A percentile compares a stretch with the other conserved stretches of the same genome.
Conservation (phyloP, 1,140 invertebrate species). For the Saccostrea echinata region DNA sequence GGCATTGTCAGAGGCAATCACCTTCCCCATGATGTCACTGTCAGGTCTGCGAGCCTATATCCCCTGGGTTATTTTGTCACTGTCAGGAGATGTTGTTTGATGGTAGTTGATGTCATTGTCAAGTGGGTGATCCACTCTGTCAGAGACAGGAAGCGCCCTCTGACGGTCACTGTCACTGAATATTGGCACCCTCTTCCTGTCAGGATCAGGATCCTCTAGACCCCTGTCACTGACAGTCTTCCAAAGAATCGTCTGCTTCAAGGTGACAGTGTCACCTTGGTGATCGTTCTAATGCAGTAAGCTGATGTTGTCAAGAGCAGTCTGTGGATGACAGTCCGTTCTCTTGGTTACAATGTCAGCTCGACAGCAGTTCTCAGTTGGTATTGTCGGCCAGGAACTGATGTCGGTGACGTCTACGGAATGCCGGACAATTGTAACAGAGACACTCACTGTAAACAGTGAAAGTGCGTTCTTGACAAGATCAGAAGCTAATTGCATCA, state of each 20-base stretch:
- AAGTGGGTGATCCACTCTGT: constrained; percentile 39
- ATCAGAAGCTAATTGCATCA: constrained; percentile 43
- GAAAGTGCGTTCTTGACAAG: constrained; percentile 50
- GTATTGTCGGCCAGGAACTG: constrained; percentile 29
- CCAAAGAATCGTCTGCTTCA: constrained; percentile 19
- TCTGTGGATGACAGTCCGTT: constrained; percentile 50
- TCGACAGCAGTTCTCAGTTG: constrained; percentile 45
- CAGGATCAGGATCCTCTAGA: constrained; percentile 51
- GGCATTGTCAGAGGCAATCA: constrained; percentile 45
- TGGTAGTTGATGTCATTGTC: constrained; percentile 46
- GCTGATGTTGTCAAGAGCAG: constrained; percentile 22
- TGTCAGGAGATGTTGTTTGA: constrained; percentile 51
- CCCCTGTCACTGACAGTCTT: constrained; percentile 44
- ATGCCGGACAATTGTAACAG: constrained; percentile 53
- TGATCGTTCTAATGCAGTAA: background rate
- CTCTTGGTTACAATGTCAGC: constrained; percentile 55
- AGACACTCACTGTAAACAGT: constrained; percentile 50
- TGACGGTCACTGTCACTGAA: constrained; percentile 50
- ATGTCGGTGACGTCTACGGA: constrained; percentile 35
- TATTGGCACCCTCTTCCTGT: background rate
- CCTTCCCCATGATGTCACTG: constrained; percentile 55
- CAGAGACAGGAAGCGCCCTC: constrained; percentile 51
- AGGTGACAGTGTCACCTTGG: constrained; percentile 50
- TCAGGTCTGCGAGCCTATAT: constrained; percentile 48
- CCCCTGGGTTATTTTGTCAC: constrained; percentile 48